Base-by-base conservation (phyloP, 2,113 vertebrate species). In the Acrocephalus kingi region DNA sequence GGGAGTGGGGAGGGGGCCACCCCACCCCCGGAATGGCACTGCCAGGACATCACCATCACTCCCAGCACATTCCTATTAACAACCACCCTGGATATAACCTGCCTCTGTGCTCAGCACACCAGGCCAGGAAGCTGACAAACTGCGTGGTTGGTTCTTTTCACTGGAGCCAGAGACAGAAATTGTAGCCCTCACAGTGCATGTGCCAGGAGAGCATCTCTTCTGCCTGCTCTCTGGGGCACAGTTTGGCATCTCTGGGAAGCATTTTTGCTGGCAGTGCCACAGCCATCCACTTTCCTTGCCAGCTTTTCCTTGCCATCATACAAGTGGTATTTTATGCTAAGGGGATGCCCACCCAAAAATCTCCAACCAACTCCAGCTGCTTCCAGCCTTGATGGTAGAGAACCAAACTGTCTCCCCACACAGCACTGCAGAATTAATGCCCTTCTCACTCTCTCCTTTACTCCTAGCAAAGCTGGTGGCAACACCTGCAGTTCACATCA, bases 11-110 rank as follows among this genome's bases (percentile, higher is more conserved):
- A 87, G 62, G 62, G 31, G 87, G 27, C 24, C 33, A 10, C 1
- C 0, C 49, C 49, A 33, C 2, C 0, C 19, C 41, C 0, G 0
- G 55, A 31, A 31, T 3, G 4, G 87, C 86, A 75, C 73, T 81
- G 59, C 59, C 2, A 1, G 28, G 46, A 55, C 46, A 56, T 19
- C 10, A 2, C 59, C 39, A 27, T 39, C 45, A 74, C 28, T 16
- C 80, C 73, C 4, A 1, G 37, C 3, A 72, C 20, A 25, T 35
- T 87, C 67, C 39, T 77, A 33, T 48, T 35, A 87, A 58, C 84
- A 87, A 19, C 28, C 49, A 12, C 10, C 22, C 72, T 33, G 39
- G 13, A 28, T 64, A 75, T 27, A 59, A 73, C 21, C 52, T 58
- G 28, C 19, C 61, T 92, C 69, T 59, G 51, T 21, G 15, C 52